Conservation (phyloP, 2,888 invertebrate genomes). For the Timema podura region DNA sequence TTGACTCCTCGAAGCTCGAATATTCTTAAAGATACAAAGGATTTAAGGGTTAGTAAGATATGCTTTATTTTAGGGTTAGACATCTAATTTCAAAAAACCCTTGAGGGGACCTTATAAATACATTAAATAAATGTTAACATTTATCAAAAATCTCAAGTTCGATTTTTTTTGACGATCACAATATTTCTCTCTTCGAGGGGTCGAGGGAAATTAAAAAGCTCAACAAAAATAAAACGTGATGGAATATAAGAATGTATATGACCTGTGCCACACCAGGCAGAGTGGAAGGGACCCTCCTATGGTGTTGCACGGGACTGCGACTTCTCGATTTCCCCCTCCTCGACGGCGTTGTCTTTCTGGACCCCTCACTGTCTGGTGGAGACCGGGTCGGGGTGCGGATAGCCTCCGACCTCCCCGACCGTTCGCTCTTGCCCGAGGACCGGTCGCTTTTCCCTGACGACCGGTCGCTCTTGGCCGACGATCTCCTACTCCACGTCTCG, state of each 20-base stretch:
- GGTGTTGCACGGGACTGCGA: slow-evolving; percentile 37
- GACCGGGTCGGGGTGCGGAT: background rate
- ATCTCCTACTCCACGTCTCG: slow-evolving; percentile 41
- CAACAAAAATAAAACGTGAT: background rate
- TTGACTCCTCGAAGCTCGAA: too few relatives aligned
- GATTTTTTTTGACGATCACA: too few relatives aligned
- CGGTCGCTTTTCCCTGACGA: slow-evolving; percentile 24
- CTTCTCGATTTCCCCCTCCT: slow-evolving; percentile 36
- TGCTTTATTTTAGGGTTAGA: too few relatives aligned
- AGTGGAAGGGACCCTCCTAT: slow-evolving; percentile 14
- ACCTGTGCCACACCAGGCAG: slow-evolving; percentile 20
- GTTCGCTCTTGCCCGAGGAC: slow-evolving; percentile 38
- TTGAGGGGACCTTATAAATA: too few relatives aligned
- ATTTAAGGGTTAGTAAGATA: too few relatives aligned
- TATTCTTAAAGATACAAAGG: too few relatives aligned
- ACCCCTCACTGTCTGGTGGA: slow-evolving; percentile 26
- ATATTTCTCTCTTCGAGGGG: too few relatives aligned
- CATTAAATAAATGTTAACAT: too few relatives aligned
- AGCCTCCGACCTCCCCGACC: slow-evolving; percentile 39
- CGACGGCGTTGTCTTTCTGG: slow-evolving; percentile 39
- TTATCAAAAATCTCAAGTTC: too few relatives aligned
- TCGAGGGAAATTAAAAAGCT: too few relatives aligned
- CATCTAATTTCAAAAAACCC: too few relatives aligned
- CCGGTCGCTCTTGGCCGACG: slow-evolving; percentile 24
- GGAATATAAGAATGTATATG: background rate